Percentiles rank a stretch among this genome's conserved stretches.
Evolutionary conservation across 2,888 invertebrate species (phyloP).

Genomic region (Thereva nobilitata): DNA sequence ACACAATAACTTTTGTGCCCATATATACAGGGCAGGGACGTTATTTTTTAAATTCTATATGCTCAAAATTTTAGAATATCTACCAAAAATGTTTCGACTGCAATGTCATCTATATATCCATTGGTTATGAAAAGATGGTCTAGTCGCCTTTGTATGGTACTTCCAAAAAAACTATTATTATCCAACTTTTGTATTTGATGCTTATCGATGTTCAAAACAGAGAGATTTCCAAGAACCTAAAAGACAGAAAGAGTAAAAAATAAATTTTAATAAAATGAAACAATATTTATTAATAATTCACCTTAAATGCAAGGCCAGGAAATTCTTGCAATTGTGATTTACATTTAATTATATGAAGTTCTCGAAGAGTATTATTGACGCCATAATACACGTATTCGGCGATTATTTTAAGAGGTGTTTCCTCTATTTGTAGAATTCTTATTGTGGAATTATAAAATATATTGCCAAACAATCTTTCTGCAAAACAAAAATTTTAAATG

Average conservation of each 20-base stretch:
- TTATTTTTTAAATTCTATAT: no score
- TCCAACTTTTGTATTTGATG: slow-evolving; percentile 70
- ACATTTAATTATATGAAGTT: slow-evolving; percentile 70
- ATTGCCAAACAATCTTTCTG: slow-evolving; percentile 72
- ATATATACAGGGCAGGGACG: no score
- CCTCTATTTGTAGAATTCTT: slow-evolving; percentile 67
- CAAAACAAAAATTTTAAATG: slow-evolving; percentile 44
- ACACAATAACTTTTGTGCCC: no score
- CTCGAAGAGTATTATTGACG: slow-evolving; percentile 75
- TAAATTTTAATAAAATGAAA: no score
- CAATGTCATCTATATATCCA: slow-evolving; percentile 68
- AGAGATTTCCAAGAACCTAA: slow-evolving; percentile 75
- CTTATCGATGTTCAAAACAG: slow-evolving; percentile 70
- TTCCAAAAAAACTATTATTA: slow-evolving; percentile 70
- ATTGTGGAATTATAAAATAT: slow-evolving; percentile 74
- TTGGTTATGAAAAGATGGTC: slow-evolving; percentile 72
- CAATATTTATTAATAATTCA: slow-evolving; percentile 49
- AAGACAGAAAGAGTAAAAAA: slow-evolving; percentile 42
- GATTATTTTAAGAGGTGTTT: slow-evolving; percentile 73
- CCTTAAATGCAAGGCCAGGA: slow-evolving; percentile 75
- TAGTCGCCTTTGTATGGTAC: slow-evolving; percentile 67
- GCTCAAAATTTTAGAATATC: no score
- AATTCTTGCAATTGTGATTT: slow-evolving; percentile 70
- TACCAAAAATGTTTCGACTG: slow-evolving; percentile 66
- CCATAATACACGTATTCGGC: slow-evolving; percentile 79